Evolutionary conservation across 2,113 vertebrate species (phyloP).

Genomic region (Sterna hirundo): DNA sequence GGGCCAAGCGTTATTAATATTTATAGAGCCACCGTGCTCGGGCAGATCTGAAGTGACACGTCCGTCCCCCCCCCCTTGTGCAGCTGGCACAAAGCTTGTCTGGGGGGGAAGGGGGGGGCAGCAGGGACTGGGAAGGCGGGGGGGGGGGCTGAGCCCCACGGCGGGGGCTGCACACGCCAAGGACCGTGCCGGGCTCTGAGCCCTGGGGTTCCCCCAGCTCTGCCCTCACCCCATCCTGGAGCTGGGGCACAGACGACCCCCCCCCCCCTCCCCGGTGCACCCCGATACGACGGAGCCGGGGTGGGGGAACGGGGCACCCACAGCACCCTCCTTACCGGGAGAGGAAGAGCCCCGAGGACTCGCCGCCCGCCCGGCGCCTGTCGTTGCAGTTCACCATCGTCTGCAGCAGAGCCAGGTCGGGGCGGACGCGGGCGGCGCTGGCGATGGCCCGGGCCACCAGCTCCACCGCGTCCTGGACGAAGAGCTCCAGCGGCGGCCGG

Average conservation of each 20-base stretch:
- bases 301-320: not conserved
- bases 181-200: not conserved
- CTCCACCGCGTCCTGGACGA: slow-evolving; percentile 83
- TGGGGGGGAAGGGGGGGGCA: no score
- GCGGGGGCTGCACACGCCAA: not conserved
- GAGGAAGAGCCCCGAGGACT: slow-evolving; percentile 78
- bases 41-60: not conserved
- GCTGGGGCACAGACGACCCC: not conserved
- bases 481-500: slow-evolving; percentile 84
- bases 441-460: slow-evolving; percentile 79
- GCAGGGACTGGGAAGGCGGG: accelerated
- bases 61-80: not conserved
- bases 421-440: slow-evolving; percentile 63
- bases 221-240: accelerated
- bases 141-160: not conserved
- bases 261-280: not conserved
- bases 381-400: slow-evolving; percentile 78
- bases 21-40: not conserved
- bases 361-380: slow-evolving; percentile 18
- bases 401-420: slow-evolving; percentile 76
- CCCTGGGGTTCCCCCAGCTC: not conserved
- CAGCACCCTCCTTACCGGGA: slow-evolving; percentile 72
- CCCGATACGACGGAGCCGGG: accelerated
- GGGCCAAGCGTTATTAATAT: not conserved
- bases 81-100: accelerated